Evolutionary conservation across 2,113 vertebrate genomes (phyloP).

Genomic region (Sprattus sprattus): DNA sequence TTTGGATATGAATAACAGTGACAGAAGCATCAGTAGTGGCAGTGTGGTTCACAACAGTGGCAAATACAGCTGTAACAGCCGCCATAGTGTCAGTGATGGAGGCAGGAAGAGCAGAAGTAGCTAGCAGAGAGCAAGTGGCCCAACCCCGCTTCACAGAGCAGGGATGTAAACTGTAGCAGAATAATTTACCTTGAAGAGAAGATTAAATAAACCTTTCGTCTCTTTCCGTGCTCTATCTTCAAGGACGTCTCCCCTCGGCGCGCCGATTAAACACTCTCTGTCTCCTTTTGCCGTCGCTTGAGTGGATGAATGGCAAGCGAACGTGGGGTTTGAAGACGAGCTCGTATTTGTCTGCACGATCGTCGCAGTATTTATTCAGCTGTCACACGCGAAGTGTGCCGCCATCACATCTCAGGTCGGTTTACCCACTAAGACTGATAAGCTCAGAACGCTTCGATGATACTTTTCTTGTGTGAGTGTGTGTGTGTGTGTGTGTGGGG

Average conservation of each 20-base stretch:
- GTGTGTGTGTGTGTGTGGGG: background rate
- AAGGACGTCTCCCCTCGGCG: constrained; percentile 53
- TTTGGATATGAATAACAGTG: no score
- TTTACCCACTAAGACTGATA: constrained; percentile 49
- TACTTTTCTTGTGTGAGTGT: constrained; percentile 24
- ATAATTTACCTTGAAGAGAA: constrained; percentile 68
- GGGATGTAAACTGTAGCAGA: constrained; percentile 37
- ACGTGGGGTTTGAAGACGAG: constrained; percentile 47
- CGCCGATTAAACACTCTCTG: constrained; percentile 44
- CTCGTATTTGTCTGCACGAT: constrained; percentile 61
- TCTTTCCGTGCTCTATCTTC: constrained; percentile 64
- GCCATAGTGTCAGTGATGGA: background rate
- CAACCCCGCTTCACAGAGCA: background rate
- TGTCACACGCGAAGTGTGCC: constrained; percentile 49
- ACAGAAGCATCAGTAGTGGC: no score
- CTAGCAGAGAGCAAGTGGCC: constrained; percentile 33
- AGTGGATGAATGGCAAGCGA: constrained; percentile 57
- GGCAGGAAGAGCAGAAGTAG: background rate
- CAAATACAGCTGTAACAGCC: background rate
- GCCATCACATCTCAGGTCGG: constrained; percentile 39
- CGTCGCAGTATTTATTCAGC: constrained; percentile 62
- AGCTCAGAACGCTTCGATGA: constrained; percentile 50
- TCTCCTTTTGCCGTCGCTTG: constrained; percentile 60
- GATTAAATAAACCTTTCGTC: constrained; percentile 73
- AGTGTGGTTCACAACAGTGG: no score